Percentiles rank a stretch among this genome's conserved stretches.
phyloP scores from a whole-genome alignment of 2,113 vertebrate species.

The Mirounga angustirostris region DNA sequence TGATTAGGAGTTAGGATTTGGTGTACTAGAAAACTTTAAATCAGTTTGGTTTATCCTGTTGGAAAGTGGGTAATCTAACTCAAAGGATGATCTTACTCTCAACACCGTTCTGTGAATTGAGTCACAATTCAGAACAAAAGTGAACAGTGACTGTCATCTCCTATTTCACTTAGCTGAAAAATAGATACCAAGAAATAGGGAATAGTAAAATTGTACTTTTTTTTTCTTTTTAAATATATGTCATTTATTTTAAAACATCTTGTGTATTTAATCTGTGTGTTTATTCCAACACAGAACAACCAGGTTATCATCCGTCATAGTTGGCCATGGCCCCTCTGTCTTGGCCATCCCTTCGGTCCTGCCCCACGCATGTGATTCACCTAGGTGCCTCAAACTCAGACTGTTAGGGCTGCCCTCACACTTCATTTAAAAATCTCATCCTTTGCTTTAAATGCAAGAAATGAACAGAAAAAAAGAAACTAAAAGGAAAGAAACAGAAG shows the following conservation, averaged over 20 bases:
- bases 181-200: not conserved
- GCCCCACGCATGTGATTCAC: no score
- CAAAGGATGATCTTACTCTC: not conserved
- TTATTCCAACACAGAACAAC: not conserved
- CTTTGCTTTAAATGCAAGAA: slow-evolving; percentile 57
- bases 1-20: slow-evolving; percentile 3
- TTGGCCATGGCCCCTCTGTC: not conserved
- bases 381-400: not conserved
- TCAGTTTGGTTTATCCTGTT: not conserved
- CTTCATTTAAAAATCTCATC: not conserved
- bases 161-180: not conserved
- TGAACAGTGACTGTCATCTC: not conserved
- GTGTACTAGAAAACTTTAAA: slow-evolving; percentile 21
- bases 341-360: not conserved
- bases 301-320: no score
- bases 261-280: not conserved
- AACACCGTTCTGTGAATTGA: not conserved
- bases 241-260: not conserved
- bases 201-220: not conserved
- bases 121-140: not conserved
- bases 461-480: not conserved
- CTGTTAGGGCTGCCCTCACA: not conserved
- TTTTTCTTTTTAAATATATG: not conserved
- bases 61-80: not conserved
- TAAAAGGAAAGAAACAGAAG: not conserved